These are phyloP conservation scores for Drosophila monieri DNA, from an alignment of 2,888 invertebrate species.

Conservation along the genomic window DNA sequence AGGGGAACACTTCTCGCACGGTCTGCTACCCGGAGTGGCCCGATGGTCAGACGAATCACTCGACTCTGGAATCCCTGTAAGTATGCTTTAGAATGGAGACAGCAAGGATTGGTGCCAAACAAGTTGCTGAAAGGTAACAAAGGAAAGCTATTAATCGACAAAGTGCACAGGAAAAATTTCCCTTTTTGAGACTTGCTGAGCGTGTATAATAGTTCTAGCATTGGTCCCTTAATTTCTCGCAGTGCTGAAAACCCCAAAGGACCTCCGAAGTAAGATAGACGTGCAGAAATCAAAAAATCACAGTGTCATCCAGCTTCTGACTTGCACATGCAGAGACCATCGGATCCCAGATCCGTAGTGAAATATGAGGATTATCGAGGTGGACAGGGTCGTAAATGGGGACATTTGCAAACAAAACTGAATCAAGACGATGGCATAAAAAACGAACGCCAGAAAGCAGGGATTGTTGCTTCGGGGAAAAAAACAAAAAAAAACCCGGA, in stretches of 20 bases:
- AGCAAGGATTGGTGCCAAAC: not conserved
- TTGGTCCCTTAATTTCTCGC: not conserved
- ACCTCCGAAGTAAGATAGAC: constrained; percentile 4
- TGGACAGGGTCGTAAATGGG: constrained; percentile 34
- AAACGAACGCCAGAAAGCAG: constrained; percentile 9
- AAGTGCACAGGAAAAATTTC: not conserved
- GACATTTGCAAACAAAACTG: constrained; percentile 31
- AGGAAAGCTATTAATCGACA: not conserved
- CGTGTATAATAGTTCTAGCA: too few relatives aligned
- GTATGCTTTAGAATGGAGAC: constrained; percentile 80
- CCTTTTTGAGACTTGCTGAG: too few relatives aligned
- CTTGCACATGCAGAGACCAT: constrained; percentile 43
- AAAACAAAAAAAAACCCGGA: not conserved
- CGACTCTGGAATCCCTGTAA: constrained; percentile 90
- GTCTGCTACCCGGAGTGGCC: constrained; percentile 95
- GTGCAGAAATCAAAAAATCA: constrained; percentile 58
- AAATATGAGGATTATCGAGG: constrained; percentile 9
- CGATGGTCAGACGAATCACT: constrained; percentile 89
- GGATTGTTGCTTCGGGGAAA: constrained; percentile 4
- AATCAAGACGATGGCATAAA: constrained; percentile 36
- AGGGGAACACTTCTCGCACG: constrained; percentile 86
- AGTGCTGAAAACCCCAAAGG: not conserved
- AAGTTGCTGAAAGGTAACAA: not conserved
- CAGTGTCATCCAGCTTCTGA: constrained; percentile 10
- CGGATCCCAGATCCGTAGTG: constrained; percentile 12